These are phyloP conservation scores for Cydia splendana DNA, from an alignment of 1,140 invertebrate species.

Conservation along the genomic window DNA sequence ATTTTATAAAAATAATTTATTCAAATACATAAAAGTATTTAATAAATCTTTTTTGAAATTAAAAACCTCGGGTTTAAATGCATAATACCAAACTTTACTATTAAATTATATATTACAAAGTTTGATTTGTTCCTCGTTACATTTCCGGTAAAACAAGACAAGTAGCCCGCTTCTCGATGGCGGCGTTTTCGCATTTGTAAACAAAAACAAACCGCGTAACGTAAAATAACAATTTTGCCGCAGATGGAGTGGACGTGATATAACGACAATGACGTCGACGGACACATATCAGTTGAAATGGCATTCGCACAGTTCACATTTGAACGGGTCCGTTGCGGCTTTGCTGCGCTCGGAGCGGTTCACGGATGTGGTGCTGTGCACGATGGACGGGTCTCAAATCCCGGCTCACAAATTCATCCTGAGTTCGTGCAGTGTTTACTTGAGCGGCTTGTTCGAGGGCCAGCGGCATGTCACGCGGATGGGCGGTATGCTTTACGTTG, in stretches of 20 bases:
- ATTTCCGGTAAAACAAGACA: constrained; percentile 8
- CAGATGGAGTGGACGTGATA: constrained; percentile 30
- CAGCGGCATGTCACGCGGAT: constrained; percentile 77
- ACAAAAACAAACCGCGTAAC: constrained; percentile 14
- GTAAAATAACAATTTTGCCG: constrained; percentile 1
- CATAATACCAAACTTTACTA: not conserved
- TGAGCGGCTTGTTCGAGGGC: constrained; percentile 80
- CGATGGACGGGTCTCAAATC: constrained; percentile 89
- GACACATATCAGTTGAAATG: constrained; percentile 93
- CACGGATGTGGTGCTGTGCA: constrained; percentile 91
- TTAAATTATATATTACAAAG: not conserved
- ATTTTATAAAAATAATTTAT: not conserved
- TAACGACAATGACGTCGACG: constrained; percentile 71
- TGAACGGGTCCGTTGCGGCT: constrained; percentile 89
- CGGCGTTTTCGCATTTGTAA: constrained; percentile 26
- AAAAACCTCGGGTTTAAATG: not conserved
- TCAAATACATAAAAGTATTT: not conserved
- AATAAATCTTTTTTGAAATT: not conserved
- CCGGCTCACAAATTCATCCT: constrained; percentile 93
- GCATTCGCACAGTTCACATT: constrained; percentile 89
- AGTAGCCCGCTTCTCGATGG: not conserved
- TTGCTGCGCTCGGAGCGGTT: constrained; percentile 89
- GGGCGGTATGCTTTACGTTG: constrained; percentile 84
- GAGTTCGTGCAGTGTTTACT: constrained; percentile 86
- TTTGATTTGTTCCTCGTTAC: not conserved